A percentile compares a stretch with the other conserved stretches of the same genome.
Conservation (phyloP, 2,113 vertebrate species). For the Hippoglossus stenolepis region DNA sequence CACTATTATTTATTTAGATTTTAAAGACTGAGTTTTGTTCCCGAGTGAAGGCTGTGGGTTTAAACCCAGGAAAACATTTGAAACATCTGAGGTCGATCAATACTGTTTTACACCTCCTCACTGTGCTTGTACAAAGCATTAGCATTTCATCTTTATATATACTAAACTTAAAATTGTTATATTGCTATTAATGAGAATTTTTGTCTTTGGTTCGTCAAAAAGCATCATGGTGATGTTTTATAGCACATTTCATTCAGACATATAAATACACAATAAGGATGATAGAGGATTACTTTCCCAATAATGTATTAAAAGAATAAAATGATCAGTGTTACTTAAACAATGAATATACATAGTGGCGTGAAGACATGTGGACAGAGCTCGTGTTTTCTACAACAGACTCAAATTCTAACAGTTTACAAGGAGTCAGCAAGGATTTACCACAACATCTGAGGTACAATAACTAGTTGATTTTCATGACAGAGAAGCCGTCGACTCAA, state of each 20-base stretch:
- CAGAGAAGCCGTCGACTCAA: conserved; percentile 13
- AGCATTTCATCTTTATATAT: too few relatives aligned
- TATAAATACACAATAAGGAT: not conserved
- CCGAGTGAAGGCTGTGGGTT: too few relatives aligned
- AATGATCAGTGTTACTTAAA: not conserved
- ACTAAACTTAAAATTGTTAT: too few relatives aligned
- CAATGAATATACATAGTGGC: not conserved
- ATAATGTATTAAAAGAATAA: not conserved
- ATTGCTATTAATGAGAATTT: too few relatives aligned
- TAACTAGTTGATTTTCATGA: conserved; percentile 18
- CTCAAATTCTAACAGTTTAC: conserved; percentile 27
- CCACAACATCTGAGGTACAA: conserved; percentile 29
- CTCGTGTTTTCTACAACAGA: not conserved
- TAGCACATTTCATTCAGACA: not conserved
- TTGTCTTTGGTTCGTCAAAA: not conserved
- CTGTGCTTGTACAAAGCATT: too few relatives aligned
- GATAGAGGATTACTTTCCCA: not conserved
- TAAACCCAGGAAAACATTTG: too few relatives aligned
- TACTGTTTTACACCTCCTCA: too few relatives aligned
- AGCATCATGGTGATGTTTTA: not conserved
- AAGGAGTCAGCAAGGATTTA: conserved; percentile 21
- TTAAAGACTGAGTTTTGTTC: too few relatives aligned
- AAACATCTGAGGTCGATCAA: too few relatives aligned
- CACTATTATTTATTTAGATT: too few relatives aligned
- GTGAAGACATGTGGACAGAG: too few relatives aligned